These are phyloP conservation scores for Lithophane leautieri DNA, from an alignment of 2,888 invertebrate genomes.

Conservation along the genomic window DNA sequence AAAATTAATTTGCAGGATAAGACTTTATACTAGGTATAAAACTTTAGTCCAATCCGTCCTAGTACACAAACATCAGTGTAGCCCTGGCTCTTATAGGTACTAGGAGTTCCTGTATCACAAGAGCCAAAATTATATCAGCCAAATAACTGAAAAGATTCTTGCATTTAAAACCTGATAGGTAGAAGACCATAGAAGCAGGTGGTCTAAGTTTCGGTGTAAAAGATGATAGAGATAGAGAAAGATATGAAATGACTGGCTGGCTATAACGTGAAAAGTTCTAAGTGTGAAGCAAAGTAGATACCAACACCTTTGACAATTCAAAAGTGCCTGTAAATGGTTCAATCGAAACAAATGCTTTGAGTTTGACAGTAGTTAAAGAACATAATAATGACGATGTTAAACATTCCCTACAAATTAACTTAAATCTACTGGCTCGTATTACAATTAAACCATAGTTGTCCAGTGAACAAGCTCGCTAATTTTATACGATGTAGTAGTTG, in stretches of 20 bases:
- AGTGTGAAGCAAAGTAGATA: neutral
- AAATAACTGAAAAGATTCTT: neutral
- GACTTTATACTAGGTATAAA: too few relatives aligned
- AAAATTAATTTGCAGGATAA: too few relatives aligned
- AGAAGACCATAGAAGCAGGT: too few relatives aligned
- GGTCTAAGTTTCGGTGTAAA: neutral
- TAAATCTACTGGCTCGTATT: neutral
- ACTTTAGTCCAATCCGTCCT: too few relatives aligned
- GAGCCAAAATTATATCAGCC: neutral
- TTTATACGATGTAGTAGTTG: constrained; percentile 32
- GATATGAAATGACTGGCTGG: neutral
- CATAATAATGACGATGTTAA: constrained; percentile 4
- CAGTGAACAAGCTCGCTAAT: constrained; percentile 27
- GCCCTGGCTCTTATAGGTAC: too few relatives aligned
- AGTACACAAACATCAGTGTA: too few relatives aligned
- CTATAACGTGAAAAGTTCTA: too few relatives aligned
- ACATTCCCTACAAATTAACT: constrained; percentile 13
- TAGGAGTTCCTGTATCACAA: too few relatives aligned
- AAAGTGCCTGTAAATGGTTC: neutral
- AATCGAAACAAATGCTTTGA: neutral
- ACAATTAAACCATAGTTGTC: constrained; percentile 17
- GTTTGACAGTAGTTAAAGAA: neutral
- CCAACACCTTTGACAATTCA: neutral
- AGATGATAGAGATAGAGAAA: neutral
- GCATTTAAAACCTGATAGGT: neutral